Base-by-base conservation (phyloP, 1,140 invertebrate species). In the Drosophila nebulosa region DNA sequence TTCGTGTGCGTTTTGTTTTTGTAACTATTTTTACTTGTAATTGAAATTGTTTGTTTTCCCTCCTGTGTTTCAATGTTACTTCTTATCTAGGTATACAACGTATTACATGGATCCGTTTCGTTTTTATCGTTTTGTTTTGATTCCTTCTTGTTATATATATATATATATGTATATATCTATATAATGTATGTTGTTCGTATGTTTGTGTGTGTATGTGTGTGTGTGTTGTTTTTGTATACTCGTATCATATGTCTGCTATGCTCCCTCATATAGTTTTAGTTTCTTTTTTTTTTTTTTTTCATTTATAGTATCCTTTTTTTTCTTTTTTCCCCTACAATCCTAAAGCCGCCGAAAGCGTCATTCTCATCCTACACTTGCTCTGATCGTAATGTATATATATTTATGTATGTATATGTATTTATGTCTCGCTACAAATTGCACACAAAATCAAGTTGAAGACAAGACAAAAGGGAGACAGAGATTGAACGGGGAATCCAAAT, bases 241-340 rank as follows among this genome's bases (percentile, higher is more conserved):
- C 70, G 71, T 71, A 66, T 70, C 72, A 66, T 71, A 71, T 75
- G 63, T 75, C 55, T 83, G 72, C 79, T 79, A 85, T 80, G 79
- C n/a, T 77, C 77, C 79, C 79, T 77, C 76, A 79, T 75, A 75
- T 78, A 62, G 51, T 52, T 70, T 36, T 18, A 4, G 18, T 65
- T 16, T 46, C 32, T 60, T 10, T 1, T 24, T 24, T 24, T 24
- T 24, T 67, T 24, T 70, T 35, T 10, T 1, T 36, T 36, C 21
- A 9, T 57, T 22, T 69, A 56, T 69, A n/a, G n/a, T n/a, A 63
- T 53, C 42, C 53, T n/a, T 51, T 12, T 50, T 52, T 61, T n/a
- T 6, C 4, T 26, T n/a, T 30, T 30, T 30, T 56, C 9, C 52
- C 35, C 26, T 57, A 27, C 46, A 67, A 27, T 39, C 24, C 16